A percentile compares a stretch with the other conserved stretches of the same genome.
These are phyloP conservation scores for Cheilosia pagana DNA, from an alignment of 2,888 invertebrate species.

Conservation along the genomic window DNA sequence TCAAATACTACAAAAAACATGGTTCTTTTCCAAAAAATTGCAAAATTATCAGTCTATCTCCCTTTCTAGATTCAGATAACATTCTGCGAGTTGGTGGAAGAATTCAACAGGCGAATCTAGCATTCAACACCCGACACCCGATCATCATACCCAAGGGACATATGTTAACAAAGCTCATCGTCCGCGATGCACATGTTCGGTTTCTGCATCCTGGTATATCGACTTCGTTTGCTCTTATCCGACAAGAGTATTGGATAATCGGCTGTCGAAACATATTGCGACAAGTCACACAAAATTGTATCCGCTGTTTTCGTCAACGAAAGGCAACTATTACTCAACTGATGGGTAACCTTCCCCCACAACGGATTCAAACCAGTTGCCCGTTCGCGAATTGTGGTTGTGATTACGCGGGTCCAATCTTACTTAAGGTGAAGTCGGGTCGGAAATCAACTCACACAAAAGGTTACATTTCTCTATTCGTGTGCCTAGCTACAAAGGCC, in stretches of 20 bases:
- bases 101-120: too few relatives aligned
- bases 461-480: slow-evolving; percentile 22
- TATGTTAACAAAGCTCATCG: too few relatives aligned
- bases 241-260: slow-evolving; percentile 8
- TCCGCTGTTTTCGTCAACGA: slow-evolving; percentile 14
- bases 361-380: not conserved
- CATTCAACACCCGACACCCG: too few relatives aligned
- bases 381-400: not conserved
- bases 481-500: too few relatives aligned
- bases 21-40: not conserved
- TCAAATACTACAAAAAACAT: not conserved
- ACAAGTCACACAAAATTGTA: not conserved
- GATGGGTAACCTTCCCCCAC: not conserved
- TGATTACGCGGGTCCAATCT: too few relatives aligned
- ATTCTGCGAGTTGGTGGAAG: not conserved
- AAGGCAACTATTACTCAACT: not conserved
- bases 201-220: not conserved
- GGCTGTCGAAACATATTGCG: slow-evolving; percentile 6
- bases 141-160: too few relatives aligned
- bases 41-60: not conserved
- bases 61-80: not conserved
- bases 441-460: slow-evolving; percentile 19
- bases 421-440: slow-evolving; percentile 11
- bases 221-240: slow-evolving; percentile 1
- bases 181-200: not conserved